phyloP scores from a whole-genome alignment of 2,113 vertebrate genomes.

The Amphiprion ocellaris region DNA sequence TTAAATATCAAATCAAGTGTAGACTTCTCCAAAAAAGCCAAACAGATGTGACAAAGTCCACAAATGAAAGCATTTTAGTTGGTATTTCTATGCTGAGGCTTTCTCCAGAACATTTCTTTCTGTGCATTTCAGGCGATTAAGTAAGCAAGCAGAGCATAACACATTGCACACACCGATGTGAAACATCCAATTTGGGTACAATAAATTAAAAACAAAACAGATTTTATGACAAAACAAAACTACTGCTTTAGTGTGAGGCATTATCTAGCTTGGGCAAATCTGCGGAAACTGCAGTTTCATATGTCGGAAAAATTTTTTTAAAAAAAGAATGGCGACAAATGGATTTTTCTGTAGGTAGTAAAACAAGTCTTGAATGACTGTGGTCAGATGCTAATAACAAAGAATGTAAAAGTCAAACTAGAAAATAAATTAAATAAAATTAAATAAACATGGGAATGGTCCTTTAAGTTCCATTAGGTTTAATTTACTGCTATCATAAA shows the following conservation, averaged over 20 bases:
- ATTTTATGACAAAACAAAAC: conserved; percentile 44
- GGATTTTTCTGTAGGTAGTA: conserved; percentile 23
- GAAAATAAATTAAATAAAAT: background rate
- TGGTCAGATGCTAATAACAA: conserved; percentile 12
- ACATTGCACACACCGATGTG: conserved; percentile 1
- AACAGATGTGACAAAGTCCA: background rate
- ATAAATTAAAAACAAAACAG: conserved; percentile 46
- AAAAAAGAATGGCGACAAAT: conserved; percentile 43
- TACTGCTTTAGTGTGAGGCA: conserved; percentile 47
- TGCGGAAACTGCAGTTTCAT: conserved; percentile 27
- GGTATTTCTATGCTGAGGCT: background rate
- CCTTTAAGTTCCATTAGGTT: conserved; percentile 16
- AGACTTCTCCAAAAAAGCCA: background rate
- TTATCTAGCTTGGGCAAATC: conserved; percentile 12
- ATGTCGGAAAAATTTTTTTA: background rate
- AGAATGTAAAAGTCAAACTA: conserved; percentile 6
- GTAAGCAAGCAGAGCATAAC: conserved; percentile 3
- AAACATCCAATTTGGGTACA: conserved; percentile 22
- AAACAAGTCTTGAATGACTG: conserved; percentile 17
- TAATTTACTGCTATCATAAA: conserved; percentile 12
- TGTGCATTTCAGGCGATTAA: conserved; percentile 25
- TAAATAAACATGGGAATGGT: background rate
- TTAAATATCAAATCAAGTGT: background rate
- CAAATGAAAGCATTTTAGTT: background rate
- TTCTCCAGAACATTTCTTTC: conserved; percentile 11